These are phyloP conservation scores for Odontocerum albicorne DNA, from an alignment of 2,888 invertebrate species.

Conservation along the genomic window DNA sequence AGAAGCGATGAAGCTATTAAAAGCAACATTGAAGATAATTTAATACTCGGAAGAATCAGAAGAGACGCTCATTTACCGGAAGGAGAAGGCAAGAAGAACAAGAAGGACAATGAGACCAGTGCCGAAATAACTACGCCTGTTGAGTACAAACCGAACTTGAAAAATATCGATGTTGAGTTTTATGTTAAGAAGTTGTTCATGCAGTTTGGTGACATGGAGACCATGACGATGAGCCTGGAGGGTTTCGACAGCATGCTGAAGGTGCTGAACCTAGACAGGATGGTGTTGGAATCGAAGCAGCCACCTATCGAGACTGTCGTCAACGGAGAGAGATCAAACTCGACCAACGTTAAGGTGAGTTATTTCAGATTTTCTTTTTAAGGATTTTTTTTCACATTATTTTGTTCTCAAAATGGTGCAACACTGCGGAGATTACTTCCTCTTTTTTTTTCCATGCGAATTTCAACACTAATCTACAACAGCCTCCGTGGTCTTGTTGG, in stretches of 20 bases:
- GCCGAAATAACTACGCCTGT: constrained; percentile 39
- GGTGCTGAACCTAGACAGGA: constrained; percentile 58
- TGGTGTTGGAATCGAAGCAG: constrained; percentile 49
- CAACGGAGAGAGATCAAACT: constrained; percentile 28
- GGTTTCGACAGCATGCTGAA: constrained; percentile 71
- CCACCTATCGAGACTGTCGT: constrained; percentile 22
- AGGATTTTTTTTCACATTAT: too few species aligned
- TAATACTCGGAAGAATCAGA: constrained; percentile 40
- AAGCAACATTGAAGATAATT: too few species aligned
- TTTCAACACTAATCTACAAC: too few species aligned
- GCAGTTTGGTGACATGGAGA: constrained; percentile 65
- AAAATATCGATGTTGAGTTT: constrained; percentile 53
- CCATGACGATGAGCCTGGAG: constrained; percentile 63
- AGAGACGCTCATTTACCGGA: constrained; percentile 40
- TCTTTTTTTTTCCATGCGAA: too few species aligned
- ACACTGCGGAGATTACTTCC: too few species aligned
- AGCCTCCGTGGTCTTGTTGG: too few species aligned
- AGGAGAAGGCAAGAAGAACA: constrained; percentile 3
- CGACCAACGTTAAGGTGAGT: constrained; percentile 53
- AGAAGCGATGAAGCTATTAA: too few species aligned
- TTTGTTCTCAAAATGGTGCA: too few species aligned
- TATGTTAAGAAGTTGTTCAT: constrained; percentile 70
- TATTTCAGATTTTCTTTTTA: too few species aligned
- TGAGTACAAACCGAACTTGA: constrained; percentile 36
- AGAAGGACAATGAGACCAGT: constrained; percentile 37